Conservation (phyloP, 2,113 vertebrate genomes). For the Thryonomys swinderianus region DNA sequence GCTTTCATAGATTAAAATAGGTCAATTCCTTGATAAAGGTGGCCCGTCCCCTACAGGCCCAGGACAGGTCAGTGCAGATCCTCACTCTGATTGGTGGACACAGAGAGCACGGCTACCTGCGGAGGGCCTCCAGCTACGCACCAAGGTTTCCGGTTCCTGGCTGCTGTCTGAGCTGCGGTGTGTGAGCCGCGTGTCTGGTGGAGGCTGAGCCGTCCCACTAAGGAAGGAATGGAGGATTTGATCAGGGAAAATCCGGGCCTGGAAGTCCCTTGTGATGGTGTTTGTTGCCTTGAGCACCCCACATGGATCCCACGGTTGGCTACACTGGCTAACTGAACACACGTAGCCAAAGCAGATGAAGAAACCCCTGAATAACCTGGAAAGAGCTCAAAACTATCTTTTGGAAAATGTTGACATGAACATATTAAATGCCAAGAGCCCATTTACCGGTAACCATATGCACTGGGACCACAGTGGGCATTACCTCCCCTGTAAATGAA, state of each 20-base stretch:
- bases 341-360: background rate
- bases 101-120: background rate
- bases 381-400: background rate
- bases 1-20: background rate
- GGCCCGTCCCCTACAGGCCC: background rate
- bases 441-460: background rate
- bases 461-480: fast-evolving
- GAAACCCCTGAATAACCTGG: background rate
- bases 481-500: background rate
- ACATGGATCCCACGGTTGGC: background rate
- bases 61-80: background rate
- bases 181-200: background rate
- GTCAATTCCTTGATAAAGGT: background rate
- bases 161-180: background rate
- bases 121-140: background rate
- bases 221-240: background rate
- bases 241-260: background rate
- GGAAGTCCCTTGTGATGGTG: background rate
- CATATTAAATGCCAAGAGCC: background rate
- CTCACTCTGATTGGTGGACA: background rate
- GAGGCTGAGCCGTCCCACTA: fast-evolving
- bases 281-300: background rate
- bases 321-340: background rate
- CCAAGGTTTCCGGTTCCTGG: background rate
- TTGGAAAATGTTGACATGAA: background rate